These are phyloP conservation scores for Caranx ignobilis DNA, from an alignment of 2,113 vertebrate species.

Conservation along the genomic window DNA sequence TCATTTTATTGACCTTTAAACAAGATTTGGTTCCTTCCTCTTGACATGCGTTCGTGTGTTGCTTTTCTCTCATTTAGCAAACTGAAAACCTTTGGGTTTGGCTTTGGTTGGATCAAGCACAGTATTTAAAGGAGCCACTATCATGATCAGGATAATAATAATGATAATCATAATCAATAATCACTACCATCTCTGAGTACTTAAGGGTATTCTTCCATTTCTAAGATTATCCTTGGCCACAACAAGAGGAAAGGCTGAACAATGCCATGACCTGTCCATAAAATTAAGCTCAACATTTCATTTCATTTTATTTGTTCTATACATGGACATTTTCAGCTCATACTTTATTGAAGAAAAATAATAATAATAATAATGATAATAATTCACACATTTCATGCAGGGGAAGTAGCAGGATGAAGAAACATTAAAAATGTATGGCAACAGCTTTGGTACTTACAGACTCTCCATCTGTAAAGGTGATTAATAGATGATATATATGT, in stretches of 20 bases:
- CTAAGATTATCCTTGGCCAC: background rate
- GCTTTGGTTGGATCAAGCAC: background rate
- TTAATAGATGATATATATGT: background rate
- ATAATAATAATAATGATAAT: no score
- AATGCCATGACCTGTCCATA: conserved; percentile 2
- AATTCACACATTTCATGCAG: no score
- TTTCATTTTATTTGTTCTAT: no score
- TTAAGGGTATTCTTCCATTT: background rate
- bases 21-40: background rate
- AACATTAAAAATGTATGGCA: conserved; percentile 23
- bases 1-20: background rate
- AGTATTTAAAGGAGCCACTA: background rate
- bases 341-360: no score
- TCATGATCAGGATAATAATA: background rate
- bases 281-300: background rate
- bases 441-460: background rate
- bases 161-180: background rate
- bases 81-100: background rate
- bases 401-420: background rate
- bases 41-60: background rate
- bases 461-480: background rate
- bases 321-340: no score
- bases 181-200: background rate
- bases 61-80: background rate
- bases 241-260: conserved; percentile 10